A percentile compares a stretch with the other conserved stretches of the same genome.
Evolutionary conservation across 2,113 vertebrate genomes (phyloP).

Genomic region (Ceratotherium simum): DNA sequence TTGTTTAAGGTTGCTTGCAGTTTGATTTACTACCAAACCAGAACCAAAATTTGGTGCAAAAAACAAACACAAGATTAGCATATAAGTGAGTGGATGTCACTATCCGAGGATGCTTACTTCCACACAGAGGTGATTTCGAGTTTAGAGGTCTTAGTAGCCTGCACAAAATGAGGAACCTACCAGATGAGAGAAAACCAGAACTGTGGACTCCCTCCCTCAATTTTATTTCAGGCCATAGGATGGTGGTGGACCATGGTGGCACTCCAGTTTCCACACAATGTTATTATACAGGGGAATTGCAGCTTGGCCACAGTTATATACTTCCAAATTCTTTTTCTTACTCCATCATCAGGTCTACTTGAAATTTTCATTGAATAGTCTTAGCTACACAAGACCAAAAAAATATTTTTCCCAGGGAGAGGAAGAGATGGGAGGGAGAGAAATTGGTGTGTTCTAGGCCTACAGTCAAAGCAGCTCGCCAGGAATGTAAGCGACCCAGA

Average conservation of each 20-base stretch:
- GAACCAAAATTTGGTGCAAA: background rate
- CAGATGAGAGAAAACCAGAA: background rate
- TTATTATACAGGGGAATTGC: background rate
- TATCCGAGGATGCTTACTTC: background rate
- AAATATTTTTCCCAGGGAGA: background rate
- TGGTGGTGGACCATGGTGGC: fast-evolving
- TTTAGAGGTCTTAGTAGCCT: background rate
- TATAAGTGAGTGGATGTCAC: background rate
- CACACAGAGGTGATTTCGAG: background rate
- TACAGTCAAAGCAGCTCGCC: background rate
- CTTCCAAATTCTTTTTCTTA: background rate
- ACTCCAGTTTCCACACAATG: background rate
- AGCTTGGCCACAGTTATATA: background rate
- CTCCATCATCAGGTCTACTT: background rate
- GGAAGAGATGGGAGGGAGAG: background rate
- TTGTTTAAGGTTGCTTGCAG: background rate
- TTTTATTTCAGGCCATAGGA: background rate
- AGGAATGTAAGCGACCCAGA: background rate
- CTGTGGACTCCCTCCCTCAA: background rate
- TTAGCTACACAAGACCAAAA: background rate
- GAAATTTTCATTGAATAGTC: constrained; percentile 1
- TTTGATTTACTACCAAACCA: background rate
- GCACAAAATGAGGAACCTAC: background rate
- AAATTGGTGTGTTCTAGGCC: background rate
- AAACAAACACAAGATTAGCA: background rate